These are phyloP conservation scores for Anastrepha obliqua DNA, from an alignment of 1,140 invertebrate genomes.

Conservation along the genomic window DNA sequence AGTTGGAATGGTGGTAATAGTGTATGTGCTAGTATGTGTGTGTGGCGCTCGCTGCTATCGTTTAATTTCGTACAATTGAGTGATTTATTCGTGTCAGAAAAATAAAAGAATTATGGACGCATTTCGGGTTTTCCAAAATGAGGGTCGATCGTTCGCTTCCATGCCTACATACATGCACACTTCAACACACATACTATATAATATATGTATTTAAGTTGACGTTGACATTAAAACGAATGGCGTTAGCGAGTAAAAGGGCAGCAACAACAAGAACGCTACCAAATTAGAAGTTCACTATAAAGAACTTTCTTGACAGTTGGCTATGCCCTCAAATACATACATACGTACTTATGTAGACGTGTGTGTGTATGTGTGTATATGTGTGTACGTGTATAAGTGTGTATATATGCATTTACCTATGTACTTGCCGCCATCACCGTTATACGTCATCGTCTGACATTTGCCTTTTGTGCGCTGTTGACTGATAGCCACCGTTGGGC, in stretches of 20 bases:
- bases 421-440: background rate
- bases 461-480: background rate
- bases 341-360: too few species aligned
- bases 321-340: background rate
- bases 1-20: background rate
- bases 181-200: constrained; percentile 56
- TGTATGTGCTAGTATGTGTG: background rate
- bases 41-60: constrained; percentile 57
- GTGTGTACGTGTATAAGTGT: background rate
- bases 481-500: background rate
- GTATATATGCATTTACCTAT: background rate
- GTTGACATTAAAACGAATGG: constrained; percentile 63
- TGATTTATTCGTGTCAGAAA: constrained; percentile 73
- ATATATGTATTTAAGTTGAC: constrained; percentile 54
- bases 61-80: constrained; percentile 74
- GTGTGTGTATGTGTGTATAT: too few species aligned
- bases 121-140: constrained; percentile 61
- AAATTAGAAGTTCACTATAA: constrained; percentile 7
- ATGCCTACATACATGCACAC: constrained; percentile 4
- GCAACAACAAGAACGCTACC: constrained; percentile 43
- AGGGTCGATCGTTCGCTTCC: constrained; percentile 65
- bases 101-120: constrained; percentile 74
- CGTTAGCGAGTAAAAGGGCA: constrained; percentile 58
- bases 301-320: background rate
- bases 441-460: constrained; percentile 11